Percentiles rank a stretch among this genome's conserved stretches.
Evolutionary conservation across 64 coral and sea anemone genomes (phyloP).

Genomic region (Astreopora myriophthalma): DNA sequence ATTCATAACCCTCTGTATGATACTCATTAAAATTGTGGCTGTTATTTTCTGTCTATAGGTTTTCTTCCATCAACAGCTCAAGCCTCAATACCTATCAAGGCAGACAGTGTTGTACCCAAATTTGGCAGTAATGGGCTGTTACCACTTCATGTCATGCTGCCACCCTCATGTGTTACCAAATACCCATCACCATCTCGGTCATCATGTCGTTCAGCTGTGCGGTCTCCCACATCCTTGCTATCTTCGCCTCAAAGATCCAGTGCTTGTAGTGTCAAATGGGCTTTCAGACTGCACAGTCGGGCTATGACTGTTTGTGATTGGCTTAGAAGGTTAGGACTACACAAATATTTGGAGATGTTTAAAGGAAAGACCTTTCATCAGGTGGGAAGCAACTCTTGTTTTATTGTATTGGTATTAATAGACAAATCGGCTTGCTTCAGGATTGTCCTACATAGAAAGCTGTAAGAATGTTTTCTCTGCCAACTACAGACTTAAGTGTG

Average conservation of each 20-base stretch:
- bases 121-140: neutral
- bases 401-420: neutral
- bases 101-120: neutral
- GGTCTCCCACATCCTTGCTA: constrained; percentile 5
- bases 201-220: constrained; percentile 44
- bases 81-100: neutral
- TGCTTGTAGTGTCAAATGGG: constrained; percentile 58
- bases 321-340: constrained; percentile 80
- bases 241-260: constrained; percentile 48
- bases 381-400: constrained; percentile 10
- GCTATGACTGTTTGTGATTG: constrained; percentile 80
- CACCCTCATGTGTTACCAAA: constrained; percentile 22
- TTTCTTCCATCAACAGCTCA: neutral
- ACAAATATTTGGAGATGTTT: constrained; percentile 84
- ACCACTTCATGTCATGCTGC: neutral
- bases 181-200: constrained; percentile 57
- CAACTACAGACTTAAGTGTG: too few species aligned
- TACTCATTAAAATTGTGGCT: neutral
- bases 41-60: neutral
- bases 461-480: too few species aligned
- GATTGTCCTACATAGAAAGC: too few species aligned
- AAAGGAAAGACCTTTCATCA: constrained; percentile 82
- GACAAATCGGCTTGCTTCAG: too few species aligned
- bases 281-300: constrained; percentile 34
- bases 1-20: too few species aligned